Conservation (phyloP, 2,797 vertebrate genomes). For the Scolopax rusticola region DNA sequence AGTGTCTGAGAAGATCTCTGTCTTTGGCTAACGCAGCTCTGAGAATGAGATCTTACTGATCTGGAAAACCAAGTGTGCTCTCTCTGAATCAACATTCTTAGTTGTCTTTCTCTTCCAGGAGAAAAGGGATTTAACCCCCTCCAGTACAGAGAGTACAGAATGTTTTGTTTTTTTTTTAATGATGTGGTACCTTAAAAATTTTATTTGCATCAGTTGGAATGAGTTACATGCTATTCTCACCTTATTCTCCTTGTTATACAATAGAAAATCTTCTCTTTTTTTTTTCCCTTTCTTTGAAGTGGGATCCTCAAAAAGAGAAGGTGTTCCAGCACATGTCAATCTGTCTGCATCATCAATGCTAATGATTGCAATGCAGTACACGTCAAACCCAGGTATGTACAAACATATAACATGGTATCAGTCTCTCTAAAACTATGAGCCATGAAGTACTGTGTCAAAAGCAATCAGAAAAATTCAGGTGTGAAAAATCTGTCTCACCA, state of each 20-base stretch:
- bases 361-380: constrained; percentile 99
- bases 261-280: neutral
- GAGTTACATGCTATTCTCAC: neutral
- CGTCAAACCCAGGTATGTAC: constrained; percentile 92
- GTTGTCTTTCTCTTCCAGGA: neutral
- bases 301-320: constrained; percentile 95
- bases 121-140: neutral
- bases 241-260: neutral
- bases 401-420: neutral
- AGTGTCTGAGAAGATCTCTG: neutral
- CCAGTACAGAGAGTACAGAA: neutral
- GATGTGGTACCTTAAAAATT: neutral
- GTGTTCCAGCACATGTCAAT: constrained; percentile 96
- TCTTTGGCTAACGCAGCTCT: neutral
- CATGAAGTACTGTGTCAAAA: neutral
- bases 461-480: neutral
- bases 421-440: neutral
- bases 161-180: neutral
- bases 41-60: neutral
- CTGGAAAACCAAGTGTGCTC: accelerated
- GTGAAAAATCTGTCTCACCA: neutral
- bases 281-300: constrained; percentile 77
- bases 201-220: neutral
- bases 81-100: neutral
- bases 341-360: constrained; percentile 98